Conservation (phyloP, 2,888 invertebrate species). For the Eustalomyia histrio region DNA sequence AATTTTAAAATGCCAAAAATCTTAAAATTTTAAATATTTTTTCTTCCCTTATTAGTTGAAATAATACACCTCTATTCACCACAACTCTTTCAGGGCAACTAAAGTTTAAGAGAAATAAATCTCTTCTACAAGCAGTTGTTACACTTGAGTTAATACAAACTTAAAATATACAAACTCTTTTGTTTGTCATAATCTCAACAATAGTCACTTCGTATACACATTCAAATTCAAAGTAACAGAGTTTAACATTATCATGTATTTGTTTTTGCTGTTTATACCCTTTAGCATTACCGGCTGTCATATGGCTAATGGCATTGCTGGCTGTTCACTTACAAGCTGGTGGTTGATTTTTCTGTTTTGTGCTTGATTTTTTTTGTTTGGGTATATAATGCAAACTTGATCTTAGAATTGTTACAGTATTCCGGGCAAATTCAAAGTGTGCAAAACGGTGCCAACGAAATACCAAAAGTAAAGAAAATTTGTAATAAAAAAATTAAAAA, state of each 20-base stretch:
- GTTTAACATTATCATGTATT: background rate
- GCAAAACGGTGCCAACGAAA: slow-evolving; percentile 75
- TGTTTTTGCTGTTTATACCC: slow-evolving; percentile 46
- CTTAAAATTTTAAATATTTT: background rate
- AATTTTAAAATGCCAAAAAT: no score
- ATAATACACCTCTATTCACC: slow-evolving; percentile 34
- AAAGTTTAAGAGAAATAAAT: slow-evolving; percentile 1
- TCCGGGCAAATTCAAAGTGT: slow-evolving; percentile 78
- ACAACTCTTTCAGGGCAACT: slow-evolving; percentile 5
- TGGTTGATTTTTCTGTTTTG: slow-evolving; percentile 24
- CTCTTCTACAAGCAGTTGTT: slow-evolving; percentile 23
- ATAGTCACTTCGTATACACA: slow-evolving; percentile 1
- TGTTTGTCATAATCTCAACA: background rate
- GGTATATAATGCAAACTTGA: slow-evolving; percentile 79
- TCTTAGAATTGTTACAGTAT: slow-evolving; percentile 79
- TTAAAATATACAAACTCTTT: background rate
- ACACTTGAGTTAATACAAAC: background rate
- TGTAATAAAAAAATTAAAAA: slow-evolving; percentile 38
- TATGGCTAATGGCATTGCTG: slow-evolving; percentile 8
- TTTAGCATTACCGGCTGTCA: slow-evolving; percentile 43
- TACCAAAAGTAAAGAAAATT: slow-evolving; percentile 69
- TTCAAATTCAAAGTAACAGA: background rate
- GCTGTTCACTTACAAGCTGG: slow-evolving; percentile 16
- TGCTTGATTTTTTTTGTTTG: slow-evolving; percentile 56
- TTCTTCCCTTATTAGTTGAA: slow-evolving; percentile 1